phyloP scores from a whole-genome alignment of 1,140 invertebrate species.

The Eriocheir sinensis region DNA sequence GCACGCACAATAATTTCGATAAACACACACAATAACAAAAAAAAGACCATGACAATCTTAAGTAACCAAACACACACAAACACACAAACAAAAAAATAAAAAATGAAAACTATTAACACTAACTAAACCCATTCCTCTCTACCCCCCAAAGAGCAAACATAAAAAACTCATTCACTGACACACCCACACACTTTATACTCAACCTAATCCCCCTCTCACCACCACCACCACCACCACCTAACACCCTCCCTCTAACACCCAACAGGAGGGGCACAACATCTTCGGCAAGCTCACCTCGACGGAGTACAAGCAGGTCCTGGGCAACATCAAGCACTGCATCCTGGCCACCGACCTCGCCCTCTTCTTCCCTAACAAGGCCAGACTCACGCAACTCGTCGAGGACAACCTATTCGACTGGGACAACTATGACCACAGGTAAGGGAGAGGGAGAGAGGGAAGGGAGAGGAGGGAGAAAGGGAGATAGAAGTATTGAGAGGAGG shows the following conservation, averaged over 20 bases:
- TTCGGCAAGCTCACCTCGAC: conserved; percentile 87
- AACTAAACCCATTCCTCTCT: neutral
- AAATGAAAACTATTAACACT: neutral
- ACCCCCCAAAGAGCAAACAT: neutral
- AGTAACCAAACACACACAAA: neutral
- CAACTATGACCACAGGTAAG: conserved; percentile 85
- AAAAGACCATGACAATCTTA: neutral
- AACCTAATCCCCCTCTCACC: neutral
- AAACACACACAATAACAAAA: neutral
- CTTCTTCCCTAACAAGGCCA: conserved; percentile 90
- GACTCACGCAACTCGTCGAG: conserved; percentile 85
- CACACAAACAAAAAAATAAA: neutral
- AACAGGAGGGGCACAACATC: conserved; percentile 91
- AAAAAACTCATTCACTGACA: neutral
- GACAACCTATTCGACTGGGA: conserved; percentile 86
- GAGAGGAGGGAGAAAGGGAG: no score
- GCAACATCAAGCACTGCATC: conserved; percentile 90
- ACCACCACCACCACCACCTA: neutral
- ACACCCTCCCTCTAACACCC: conserved; percentile 34
- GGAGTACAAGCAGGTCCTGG: conserved; percentile 89
- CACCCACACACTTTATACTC: neutral
- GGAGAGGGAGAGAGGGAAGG: no score
- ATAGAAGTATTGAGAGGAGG: no score
- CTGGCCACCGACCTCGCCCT: conserved; percentile 91
- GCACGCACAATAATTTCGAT: neutral